Percentiles rank a stretch among this genome's conserved stretches.
Evolutionary conservation across 2,113 vertebrate species (phyloP).

Genomic region (Ptilorrhoa leucosticta): DNA sequence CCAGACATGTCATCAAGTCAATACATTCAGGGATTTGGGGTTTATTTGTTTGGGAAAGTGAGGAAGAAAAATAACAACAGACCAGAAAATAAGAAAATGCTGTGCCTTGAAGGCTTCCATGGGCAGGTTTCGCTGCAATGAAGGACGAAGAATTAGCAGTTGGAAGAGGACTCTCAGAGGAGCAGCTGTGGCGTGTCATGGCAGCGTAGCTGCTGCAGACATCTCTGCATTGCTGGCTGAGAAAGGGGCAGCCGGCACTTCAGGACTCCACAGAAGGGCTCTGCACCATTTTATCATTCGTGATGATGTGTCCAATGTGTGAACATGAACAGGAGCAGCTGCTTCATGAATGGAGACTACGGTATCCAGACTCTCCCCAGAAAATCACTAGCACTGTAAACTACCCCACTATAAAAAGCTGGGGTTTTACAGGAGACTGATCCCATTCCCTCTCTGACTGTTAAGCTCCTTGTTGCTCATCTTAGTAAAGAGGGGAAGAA

Average conservation of each 20-base stretch:
- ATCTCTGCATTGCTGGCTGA: neutral
- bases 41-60: neutral
- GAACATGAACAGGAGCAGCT: neutral
- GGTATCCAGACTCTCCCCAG: neutral
- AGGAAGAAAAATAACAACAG: neutral
- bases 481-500: neutral
- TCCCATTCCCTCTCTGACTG: neutral
- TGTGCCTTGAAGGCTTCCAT: neutral
- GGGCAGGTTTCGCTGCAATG: neutral
- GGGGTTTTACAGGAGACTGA: neutral
- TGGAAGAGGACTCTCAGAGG: neutral
- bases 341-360: neutral
- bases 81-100: neutral
- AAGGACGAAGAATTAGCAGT: neutral
- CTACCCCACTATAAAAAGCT: neutral
- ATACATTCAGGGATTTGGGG: neutral
- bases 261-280: neutral
- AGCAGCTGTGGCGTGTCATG: slow-evolving; percentile 19
- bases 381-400: neutral
- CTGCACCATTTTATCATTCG: neutral
- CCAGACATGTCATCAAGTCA: neutral
- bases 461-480: neutral
- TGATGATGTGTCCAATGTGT: neutral
- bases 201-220: neutral
- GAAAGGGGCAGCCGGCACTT: neutral